Evolutionary conservation across 2,888 invertebrate species (phyloP).

Genomic region (Crematogaster levior): DNA sequence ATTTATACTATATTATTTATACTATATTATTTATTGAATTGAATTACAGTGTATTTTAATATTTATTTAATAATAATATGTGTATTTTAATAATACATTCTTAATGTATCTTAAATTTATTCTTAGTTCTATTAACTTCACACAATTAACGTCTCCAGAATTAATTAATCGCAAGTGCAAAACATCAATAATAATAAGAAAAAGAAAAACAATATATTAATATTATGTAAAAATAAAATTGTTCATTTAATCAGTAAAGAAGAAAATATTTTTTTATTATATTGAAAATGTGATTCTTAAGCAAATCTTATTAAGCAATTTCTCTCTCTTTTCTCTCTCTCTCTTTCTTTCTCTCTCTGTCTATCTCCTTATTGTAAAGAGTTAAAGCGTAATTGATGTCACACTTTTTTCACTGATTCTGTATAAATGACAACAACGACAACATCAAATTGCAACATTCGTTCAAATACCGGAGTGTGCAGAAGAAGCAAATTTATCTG

Average conservation of each 20-base stretch:
- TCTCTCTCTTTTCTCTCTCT: neutral
- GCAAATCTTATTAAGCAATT: neutral
- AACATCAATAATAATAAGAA: neutral
- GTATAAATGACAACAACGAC: conserved; percentile 3
- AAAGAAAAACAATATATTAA: neutral
- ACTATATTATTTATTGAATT: neutral
- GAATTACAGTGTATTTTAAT: neutral
- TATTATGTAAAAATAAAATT: neutral
- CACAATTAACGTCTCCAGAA: neutral
- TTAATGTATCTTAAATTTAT: neutral
- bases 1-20: neutral
- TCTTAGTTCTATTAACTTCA: neutral
- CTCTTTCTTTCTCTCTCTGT: neutral
- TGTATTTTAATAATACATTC: too few species aligned
- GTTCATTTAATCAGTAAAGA: neutral
- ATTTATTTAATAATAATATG: too few species aligned
- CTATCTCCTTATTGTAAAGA: neutral
- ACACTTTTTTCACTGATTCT: neutral
- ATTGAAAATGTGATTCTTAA: neutral
- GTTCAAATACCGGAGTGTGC: conserved; percentile 44
- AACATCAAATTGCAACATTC: conserved; percentile 54
- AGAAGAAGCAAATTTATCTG: conserved; percentile 46
- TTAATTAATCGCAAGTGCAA: neutral
- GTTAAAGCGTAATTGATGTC: neutral
- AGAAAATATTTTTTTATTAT: neutral